Evolutionary conservation across 2,888 invertebrate genomes (phyloP).

Genomic region (Disparrhopalites patrizii): DNA sequence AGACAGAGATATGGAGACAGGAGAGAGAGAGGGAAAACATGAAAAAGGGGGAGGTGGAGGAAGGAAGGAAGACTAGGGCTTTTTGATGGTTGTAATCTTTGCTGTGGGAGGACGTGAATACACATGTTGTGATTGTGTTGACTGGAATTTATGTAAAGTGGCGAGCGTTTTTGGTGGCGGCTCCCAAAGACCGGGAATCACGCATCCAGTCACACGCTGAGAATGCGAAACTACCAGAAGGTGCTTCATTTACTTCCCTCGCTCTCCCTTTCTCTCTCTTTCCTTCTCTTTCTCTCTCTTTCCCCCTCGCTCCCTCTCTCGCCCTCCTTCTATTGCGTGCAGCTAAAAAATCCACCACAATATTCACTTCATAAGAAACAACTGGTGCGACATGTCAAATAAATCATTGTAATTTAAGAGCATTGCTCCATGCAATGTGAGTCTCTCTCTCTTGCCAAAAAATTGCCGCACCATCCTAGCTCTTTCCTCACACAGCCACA

Average conservation of each 20-base stretch:
- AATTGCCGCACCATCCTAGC: constrained; percentile 16
- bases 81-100: neutral
- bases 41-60: neutral
- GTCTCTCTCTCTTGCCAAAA: constrained; percentile 2
- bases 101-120: too few relatives aligned
- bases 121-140: too few relatives aligned
- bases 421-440: constrained; percentile 13
- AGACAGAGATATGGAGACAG: neutral
- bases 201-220: constrained; percentile 6
- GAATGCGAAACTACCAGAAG: constrained; percentile 11
- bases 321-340: too few relatives aligned
- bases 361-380: neutral
- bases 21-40: neutral
- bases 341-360: neutral
- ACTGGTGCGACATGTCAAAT: constrained; percentile 25
- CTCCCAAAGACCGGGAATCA: neutral
- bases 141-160: neutral
- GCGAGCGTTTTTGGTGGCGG: neutral
- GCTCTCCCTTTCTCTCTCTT: too few relatives aligned
- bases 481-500: constrained; percentile 1
- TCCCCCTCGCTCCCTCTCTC: neutral
- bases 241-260: constrained; percentile 2
- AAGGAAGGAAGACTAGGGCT: neutral
- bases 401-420: constrained; percentile 29
- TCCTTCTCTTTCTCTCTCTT: too few relatives aligned